Evolutionary conservation across 2,888 invertebrate species (phyloP).

Genomic region (Odontothrips loti): DNA sequence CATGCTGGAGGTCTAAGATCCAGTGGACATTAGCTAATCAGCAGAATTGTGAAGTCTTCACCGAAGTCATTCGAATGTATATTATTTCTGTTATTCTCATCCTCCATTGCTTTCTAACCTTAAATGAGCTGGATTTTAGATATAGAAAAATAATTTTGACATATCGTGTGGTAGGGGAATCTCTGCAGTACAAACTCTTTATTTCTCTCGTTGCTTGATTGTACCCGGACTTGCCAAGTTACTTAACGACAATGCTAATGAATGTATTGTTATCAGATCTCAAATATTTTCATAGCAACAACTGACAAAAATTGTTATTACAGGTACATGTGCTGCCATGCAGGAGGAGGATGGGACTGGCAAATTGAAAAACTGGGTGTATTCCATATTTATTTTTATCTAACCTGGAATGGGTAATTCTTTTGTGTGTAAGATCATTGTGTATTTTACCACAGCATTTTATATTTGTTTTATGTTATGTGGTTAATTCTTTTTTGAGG

Average conservation of each 20-base stretch:
- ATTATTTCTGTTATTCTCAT: not conserved
- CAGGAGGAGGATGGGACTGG: not conserved
- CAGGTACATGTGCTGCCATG: not conserved
- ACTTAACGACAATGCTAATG: conserved; percentile 12
- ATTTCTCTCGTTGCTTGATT: not conserved
- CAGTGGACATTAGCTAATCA: not conserved
- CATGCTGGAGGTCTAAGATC: not conserved
- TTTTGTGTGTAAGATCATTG: not conserved
- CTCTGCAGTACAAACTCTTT: not conserved
- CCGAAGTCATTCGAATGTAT: not conserved
- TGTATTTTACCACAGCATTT: not conserved
- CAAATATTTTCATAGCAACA: conserved; percentile 13
- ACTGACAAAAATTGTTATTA: not conserved
- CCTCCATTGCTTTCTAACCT: not conserved
- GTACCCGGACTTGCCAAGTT: not conserved
- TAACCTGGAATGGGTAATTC: not conserved
- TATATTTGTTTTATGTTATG: not conserved
- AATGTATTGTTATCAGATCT: conserved; percentile 3
- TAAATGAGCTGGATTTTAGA: not conserved
- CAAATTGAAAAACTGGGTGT: not conserved
- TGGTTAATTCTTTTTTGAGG: not conserved
- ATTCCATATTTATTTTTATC: not conserved
- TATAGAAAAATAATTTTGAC: not conserved
- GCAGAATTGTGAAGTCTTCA: not conserved
- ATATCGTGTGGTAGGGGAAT: not conserved